phyloP scores from a whole-genome alignment of 2,113 vertebrate genomes.

The Notarius quadriscutis region DNA sequence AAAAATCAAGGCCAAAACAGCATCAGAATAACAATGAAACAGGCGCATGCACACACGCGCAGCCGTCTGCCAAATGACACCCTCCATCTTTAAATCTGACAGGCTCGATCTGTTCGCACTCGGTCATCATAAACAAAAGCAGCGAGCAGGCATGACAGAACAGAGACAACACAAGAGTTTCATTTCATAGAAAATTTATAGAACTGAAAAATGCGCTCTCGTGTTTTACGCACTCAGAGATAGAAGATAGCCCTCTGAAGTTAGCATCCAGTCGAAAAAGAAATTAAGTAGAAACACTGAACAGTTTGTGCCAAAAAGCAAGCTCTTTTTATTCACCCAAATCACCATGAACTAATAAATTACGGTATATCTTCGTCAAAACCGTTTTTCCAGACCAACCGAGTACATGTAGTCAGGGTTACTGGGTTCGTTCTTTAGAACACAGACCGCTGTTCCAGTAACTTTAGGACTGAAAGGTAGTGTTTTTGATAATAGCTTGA shows the following conservation, averaged over 20 bases:
- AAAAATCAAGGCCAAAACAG: slow-evolving; percentile 16
- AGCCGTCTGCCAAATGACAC: not conserved
- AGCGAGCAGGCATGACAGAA: not conserved
- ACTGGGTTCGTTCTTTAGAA: not conserved
- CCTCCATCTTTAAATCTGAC: not conserved
- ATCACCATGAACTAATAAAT: not conserved
- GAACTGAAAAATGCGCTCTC: not conserved
- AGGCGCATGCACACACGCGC: not conserved
- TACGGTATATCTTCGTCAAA: not conserved
- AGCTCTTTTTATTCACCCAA: not conserved
- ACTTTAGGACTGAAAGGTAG: not conserved
- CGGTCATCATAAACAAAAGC: slow-evolving; percentile 2
- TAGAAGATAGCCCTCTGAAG: not conserved
- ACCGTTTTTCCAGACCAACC: not conserved
- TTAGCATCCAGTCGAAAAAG: not conserved
- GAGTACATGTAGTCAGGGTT: not conserved
- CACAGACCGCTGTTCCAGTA: not conserved
- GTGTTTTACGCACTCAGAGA: not conserved
- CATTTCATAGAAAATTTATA: too few species aligned
- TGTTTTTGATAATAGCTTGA: not conserved
- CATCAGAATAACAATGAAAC: not conserved
- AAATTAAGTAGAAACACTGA: not conserved
- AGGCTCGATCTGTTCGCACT: not conserved
- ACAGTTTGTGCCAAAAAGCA: not conserved
- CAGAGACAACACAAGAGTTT: slow-evolving; percentile 3